These are phyloP conservation scores for Chironomus tentans DNA, from an alignment of 2,888 invertebrate genomes.

Conservation along the genomic window DNA sequence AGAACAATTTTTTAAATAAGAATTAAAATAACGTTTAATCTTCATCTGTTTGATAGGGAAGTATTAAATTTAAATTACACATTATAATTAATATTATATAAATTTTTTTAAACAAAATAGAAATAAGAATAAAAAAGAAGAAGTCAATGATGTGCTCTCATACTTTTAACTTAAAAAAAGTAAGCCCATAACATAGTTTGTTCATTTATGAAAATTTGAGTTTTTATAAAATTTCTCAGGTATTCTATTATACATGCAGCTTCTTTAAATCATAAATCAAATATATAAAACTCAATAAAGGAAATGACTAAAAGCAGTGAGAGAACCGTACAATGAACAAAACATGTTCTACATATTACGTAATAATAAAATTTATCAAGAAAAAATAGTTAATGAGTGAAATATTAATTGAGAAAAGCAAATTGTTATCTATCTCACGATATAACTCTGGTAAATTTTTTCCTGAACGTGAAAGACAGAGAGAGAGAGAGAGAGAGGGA, in stretches of 20 bases:
- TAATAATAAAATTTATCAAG: neutral
- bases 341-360: neutral
- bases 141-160: slow-evolving; percentile 29
- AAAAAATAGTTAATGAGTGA: neutral
- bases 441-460: neutral
- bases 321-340: slow-evolving; percentile 11
- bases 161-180: slow-evolving; percentile 29
- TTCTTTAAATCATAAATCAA: neutral
- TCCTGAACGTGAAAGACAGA: too few species aligned
- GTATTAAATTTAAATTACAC: too few species aligned
- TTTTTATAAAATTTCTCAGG: too few species aligned
- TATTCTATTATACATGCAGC: neutral
- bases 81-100: too few species aligned
- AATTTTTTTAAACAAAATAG: too few species aligned
- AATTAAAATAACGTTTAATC: too few species aligned
- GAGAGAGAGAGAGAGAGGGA: too few species aligned
- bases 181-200: too few species aligned
- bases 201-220: too few species aligned
- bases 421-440: neutral
- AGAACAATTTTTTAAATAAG: too few species aligned
- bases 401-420: neutral
- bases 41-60: too few species aligned
- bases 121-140: neutral
- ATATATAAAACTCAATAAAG: neutral
- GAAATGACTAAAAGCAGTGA: neutral